phyloP scores from a whole-genome alignment of 2,113 vertebrate species.

The Tympanuchus pallidicinctus region DNA sequence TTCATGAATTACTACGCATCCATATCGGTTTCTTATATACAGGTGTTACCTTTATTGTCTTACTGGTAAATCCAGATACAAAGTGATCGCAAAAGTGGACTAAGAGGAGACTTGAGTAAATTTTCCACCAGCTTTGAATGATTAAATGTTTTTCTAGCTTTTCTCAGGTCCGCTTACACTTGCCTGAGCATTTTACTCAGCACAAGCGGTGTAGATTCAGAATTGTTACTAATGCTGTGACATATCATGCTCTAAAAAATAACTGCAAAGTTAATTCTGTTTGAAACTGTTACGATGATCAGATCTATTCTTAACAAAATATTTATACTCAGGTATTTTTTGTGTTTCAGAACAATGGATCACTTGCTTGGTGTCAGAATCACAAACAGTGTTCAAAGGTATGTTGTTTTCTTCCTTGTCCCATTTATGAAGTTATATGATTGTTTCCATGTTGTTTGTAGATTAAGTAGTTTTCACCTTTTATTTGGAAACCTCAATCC shows the following conservation, averaged over 20 bases:
- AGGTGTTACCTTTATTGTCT: background rate
- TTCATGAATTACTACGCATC: background rate
- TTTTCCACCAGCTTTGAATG: background rate
- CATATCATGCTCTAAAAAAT: background rate
- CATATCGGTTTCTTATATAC: background rate
- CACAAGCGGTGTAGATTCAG: background rate
- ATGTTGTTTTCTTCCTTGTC: background rate
- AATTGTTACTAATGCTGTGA: background rate
- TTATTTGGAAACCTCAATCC: background rate
- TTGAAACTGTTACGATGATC: background rate
- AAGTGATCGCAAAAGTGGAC: background rate
- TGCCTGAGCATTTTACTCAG: background rate
- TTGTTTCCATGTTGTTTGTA: background rate
- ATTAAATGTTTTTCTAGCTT: background rate
- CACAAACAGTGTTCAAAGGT: conserved; percentile 99
- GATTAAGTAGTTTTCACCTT: background rate
- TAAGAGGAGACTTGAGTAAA: background rate
- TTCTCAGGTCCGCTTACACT: background rate
- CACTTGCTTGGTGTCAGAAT: conserved; percentile 96
- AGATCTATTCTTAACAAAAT: background rate
- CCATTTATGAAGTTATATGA: background rate
- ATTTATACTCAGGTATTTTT: background rate
- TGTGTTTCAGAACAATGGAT: conserved; percentile 91
- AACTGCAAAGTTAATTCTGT: background rate
- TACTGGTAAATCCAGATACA: background rate